phyloP scores from a whole-genome alignment of 2,113 vertebrate genomes.

The Laticauda laticaudata region DNA sequence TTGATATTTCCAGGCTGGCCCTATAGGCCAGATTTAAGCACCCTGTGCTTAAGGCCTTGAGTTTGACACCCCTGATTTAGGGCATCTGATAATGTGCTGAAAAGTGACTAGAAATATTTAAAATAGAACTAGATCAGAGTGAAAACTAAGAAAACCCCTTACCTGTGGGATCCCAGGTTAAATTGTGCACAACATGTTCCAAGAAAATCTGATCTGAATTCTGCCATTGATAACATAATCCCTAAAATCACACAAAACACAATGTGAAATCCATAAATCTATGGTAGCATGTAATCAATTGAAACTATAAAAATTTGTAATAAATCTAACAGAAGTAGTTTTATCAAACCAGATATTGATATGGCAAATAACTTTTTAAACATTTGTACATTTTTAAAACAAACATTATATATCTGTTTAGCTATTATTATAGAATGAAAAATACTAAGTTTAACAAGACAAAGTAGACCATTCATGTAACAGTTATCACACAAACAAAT shows the following conservation, averaged over 20 bases:
- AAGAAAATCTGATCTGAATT: constrained; percentile 90
- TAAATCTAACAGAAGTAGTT: too few relatives aligned
- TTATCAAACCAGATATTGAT: background rate
- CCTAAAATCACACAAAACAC: constrained; percentile 68
- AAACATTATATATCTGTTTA: background rate
- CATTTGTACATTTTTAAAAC: background rate
- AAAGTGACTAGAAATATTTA: background rate
- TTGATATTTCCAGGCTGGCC: too few relatives aligned
- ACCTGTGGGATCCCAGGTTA: constrained; percentile 96
- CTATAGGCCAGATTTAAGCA: too few relatives aligned
- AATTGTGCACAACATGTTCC: constrained; percentile 81
- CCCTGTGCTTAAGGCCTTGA: too few relatives aligned
- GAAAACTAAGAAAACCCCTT: constrained; percentile 10
- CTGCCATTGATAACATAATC: constrained; percentile 88
- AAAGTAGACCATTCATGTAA: background rate
- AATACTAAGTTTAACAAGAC: background rate
- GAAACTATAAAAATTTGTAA: background rate
- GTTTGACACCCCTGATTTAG: background rate
- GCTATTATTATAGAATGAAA: background rate
- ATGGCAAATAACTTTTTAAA: background rate
- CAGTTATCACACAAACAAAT: background rate
- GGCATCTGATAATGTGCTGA: background rate
- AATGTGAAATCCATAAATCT: constrained; percentile 1
- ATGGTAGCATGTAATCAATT: background rate
- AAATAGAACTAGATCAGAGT: background rate